Evolutionary conservation across 2,888 invertebrate genomes (phyloP).

Genomic region (Apamea crenata): DNA sequence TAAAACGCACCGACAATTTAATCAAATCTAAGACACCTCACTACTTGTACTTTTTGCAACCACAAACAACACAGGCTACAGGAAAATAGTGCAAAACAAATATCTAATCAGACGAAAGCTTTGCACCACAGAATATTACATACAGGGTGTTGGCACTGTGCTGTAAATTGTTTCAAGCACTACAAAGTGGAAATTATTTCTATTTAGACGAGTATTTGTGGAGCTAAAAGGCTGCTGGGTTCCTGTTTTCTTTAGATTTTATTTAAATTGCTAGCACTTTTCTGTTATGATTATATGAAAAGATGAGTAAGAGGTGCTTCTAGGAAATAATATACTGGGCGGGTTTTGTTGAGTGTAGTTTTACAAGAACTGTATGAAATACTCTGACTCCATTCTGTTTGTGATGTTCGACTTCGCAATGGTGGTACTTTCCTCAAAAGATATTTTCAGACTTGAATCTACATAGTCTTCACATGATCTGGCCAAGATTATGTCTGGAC

Average conservation of each 20-base stretch:
- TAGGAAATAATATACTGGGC: constrained; percentile 20
- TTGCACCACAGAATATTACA: constrained; percentile 69
- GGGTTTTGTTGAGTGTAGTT: constrained; percentile 9
- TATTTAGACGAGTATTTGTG: constrained; percentile 57
- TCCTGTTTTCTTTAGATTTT: constrained; percentile 55
- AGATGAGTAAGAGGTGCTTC: constrained; percentile 30
- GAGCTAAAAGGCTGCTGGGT: constrained; percentile 48
- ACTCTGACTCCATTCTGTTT: constrained; percentile 16
- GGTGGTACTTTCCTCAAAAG: too few species aligned
- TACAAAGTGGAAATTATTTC: constrained; percentile 60
- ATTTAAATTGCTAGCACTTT: constrained; percentile 51
- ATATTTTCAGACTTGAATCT: too few species aligned
- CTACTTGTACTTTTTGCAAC: constrained; percentile 47
- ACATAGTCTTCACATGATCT: too few species aligned
- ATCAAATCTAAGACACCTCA: constrained; percentile 58
- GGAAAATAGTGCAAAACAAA: constrained; percentile 65
- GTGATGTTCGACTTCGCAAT: background rate
- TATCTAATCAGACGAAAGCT: constrained; percentile 73
- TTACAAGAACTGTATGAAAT: constrained; percentile 13
- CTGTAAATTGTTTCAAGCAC: constrained; percentile 65
- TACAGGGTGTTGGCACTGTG: constrained; percentile 59
- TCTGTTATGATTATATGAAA: constrained; percentile 45
- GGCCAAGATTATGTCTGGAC: too few species aligned
- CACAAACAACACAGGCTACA: constrained; percentile 46
- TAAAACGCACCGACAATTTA: constrained; percentile 58